Base-by-base conservation (phyloP, 2,888 invertebrate genomes). In the Sinhomidia bicolor region DNA sequence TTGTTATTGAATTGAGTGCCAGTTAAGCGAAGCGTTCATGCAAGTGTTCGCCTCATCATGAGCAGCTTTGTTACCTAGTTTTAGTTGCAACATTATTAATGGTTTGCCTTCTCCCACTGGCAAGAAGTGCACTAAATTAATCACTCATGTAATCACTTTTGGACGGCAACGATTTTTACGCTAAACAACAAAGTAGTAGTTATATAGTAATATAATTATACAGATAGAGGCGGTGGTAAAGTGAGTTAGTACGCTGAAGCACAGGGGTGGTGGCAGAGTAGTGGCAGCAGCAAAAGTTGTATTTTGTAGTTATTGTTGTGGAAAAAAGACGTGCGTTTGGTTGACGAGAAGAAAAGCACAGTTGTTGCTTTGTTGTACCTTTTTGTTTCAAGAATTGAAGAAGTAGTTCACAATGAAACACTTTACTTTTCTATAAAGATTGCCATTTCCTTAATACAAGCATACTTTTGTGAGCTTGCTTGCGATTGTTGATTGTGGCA, bases 371-470 rank as follows among this genome's bases (percentile, higher is more conserved):
- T n/a, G n/a, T n/a, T n/a, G n/a, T n/a, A n/a, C n/a, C 47, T 26
- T 26, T 74, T 74, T 74, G 74, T 74, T 74, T 74, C 23, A 74
- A 74, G 41, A 44, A 44, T 71, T 44, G 71, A 41, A 79, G 54
- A 82, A 82, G 81, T 82, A 68, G 81, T 68, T 65, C 81, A 82
- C 81, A 82, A 82, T 65, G 81, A 54, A 44, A 65, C 14, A 47
- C 54, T 82, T 44, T 82, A 26, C 62, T 65, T 32, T 65, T 32
- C 2, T 65, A 6, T 60, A 4, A 17, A 17, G 26, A 23, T 51
- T n/a, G 26, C 12, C 23, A 60, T 60, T 60, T 60, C 57, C 57
- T 60, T 60, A 23, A n/a, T 4, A 60, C n/a, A n/a, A n/a, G n/a
- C n/a, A n/a, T n/a, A n/a, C n/a, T n/a, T n/a, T n/a, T n/a, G n/a